phyloP scores from a whole-genome alignment of 1,140 invertebrate species.

The Trypoxylus dichotomus region DNA sequence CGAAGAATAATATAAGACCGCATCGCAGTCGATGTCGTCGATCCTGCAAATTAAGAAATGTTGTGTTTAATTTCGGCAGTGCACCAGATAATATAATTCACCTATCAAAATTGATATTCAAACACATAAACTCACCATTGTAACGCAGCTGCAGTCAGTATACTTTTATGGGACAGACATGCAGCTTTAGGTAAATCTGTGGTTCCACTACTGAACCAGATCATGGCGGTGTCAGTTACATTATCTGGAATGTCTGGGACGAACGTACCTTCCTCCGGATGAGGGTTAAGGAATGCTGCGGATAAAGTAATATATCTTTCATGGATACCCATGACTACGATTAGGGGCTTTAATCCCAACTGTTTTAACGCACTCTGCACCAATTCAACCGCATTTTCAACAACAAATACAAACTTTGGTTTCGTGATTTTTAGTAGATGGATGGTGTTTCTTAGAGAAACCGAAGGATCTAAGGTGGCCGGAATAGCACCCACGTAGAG shows the following conservation, averaged over 20 bases:
- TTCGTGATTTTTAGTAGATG: slow-evolving; percentile 9
- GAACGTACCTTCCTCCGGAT: slow-evolving; percentile 38
- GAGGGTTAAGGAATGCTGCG: slow-evolving; percentile 18
- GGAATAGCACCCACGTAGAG: slow-evolving; percentile 3
- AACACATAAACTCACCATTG: background rate
- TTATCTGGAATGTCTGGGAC: slow-evolving; percentile 37
- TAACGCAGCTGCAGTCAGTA: background rate
- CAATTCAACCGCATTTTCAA: background rate
- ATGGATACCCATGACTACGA: slow-evolving; percentile 23
- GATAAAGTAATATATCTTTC: background rate
- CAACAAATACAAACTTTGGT: slow-evolving; percentile 30
- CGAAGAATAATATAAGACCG: slow-evolving; percentile 37
- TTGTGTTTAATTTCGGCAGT: background rate
- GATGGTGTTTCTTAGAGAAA: background rate
- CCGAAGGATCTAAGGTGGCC: slow-evolving; percentile 20
- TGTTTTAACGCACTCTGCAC: background rate
- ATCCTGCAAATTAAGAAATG: background rate
- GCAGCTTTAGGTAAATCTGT: slow-evolving; percentile 77
- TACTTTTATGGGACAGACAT: slow-evolving; percentile 62
- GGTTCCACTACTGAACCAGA: slow-evolving; percentile 67
- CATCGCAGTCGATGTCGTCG: background rate
- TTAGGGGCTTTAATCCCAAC: background rate
- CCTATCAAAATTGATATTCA: no score
- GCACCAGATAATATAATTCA: no score
- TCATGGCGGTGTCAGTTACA: slow-evolving; percentile 44